Conservation (phyloP, 2,888 invertebrate genomes). For the Mythimna albipuncta region DNA sequence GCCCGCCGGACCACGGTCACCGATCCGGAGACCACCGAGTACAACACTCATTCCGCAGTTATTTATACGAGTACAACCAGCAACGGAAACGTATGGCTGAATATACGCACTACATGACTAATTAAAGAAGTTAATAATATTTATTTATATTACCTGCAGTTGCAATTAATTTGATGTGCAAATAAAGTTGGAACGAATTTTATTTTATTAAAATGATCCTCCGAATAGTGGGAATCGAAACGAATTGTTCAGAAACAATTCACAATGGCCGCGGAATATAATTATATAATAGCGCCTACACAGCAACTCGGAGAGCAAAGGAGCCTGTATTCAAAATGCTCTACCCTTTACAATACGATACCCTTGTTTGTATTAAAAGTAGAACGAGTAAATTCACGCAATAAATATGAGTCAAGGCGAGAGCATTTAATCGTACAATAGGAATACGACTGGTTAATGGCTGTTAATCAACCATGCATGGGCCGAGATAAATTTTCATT, state of each 20-base stretch:
- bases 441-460: slow-evolving; percentile 51
- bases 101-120: slow-evolving; percentile 67
- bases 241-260: slow-evolving; percentile 76
- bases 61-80: slow-evolving; percentile 64
- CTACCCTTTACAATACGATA: slow-evolving; percentile 71
- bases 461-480: slow-evolving; percentile 51
- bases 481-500: slow-evolving; percentile 53
- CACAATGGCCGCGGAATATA: slow-evolving; percentile 73
- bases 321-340: slow-evolving; percentile 68
- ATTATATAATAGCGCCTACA: slow-evolving; percentile 78
- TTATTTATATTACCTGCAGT: slow-evolving; percentile 45
- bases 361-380: slow-evolving; percentile 75
- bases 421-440: slow-evolving; percentile 52
- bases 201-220: slow-evolving; percentile 51
- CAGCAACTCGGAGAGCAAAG: slow-evolving; percentile 55
- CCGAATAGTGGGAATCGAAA: slow-evolving; percentile 67
- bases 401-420: slow-evolving; percentile 62
- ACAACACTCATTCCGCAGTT: slow-evolving; percentile 73
- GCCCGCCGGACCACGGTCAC: slow-evolving; percentile 78
- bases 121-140: slow-evolving; percentile 67
- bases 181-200: slow-evolving; percentile 55
- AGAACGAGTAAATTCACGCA: slow-evolving; percentile 71
- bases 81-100: slow-evolving; percentile 66
- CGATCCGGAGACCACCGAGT: slow-evolving; percentile 75
- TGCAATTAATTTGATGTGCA: slow-evolving; percentile 59